Percentiles rank a stretch among this genome's conserved stretches.
These are phyloP conservation scores for Flexamia atlantica DNA, from an alignment of 2,888 invertebrate species.

Conservation along the genomic window DNA sequence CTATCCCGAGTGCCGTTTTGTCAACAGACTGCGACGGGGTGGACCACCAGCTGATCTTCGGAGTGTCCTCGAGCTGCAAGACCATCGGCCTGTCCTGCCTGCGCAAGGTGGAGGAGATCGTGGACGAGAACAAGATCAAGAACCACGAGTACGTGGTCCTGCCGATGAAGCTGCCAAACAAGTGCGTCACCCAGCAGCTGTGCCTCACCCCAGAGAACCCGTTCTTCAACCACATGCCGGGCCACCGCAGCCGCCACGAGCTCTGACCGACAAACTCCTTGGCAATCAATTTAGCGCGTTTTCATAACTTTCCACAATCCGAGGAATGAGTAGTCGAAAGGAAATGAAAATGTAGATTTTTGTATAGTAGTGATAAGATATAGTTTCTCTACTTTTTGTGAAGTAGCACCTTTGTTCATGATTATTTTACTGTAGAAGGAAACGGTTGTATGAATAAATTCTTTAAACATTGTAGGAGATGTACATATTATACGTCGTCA, in stretches of 20 bases:
- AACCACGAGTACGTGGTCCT: constrained; percentile 25
- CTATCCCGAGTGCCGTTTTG: too few relatives aligned
- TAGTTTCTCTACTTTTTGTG: not conserved
- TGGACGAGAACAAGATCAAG: constrained; percentile 9
- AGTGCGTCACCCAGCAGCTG: constrained; percentile 43
- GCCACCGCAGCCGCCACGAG: constrained; percentile 20
- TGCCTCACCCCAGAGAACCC: constrained; percentile 22
- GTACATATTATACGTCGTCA: too few relatives aligned
- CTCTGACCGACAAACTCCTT: not conserved
- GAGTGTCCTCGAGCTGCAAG: constrained; percentile 22
- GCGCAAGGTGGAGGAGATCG: constrained; percentile 38
- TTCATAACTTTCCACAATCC: not conserved
- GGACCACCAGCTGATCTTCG: constrained; percentile 33
- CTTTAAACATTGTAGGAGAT: too few relatives aligned
- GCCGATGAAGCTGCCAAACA: constrained; percentile 42
- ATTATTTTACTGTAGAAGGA: too few relatives aligned
- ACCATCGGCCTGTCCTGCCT: constrained; percentile 32
- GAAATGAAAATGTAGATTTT: constrained; percentile 1
- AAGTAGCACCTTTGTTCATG: not conserved
- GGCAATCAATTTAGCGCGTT: not conserved
- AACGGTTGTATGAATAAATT: too few relatives aligned
- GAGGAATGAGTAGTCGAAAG: not conserved
- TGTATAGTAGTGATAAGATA: constrained; percentile 12
- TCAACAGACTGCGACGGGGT: constrained; percentile 9
- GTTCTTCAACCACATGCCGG: constrained; percentile 45